phyloP scores from a whole-genome alignment of 2,888 invertebrate species.

The Rhamphomyia laevipes region DNA sequence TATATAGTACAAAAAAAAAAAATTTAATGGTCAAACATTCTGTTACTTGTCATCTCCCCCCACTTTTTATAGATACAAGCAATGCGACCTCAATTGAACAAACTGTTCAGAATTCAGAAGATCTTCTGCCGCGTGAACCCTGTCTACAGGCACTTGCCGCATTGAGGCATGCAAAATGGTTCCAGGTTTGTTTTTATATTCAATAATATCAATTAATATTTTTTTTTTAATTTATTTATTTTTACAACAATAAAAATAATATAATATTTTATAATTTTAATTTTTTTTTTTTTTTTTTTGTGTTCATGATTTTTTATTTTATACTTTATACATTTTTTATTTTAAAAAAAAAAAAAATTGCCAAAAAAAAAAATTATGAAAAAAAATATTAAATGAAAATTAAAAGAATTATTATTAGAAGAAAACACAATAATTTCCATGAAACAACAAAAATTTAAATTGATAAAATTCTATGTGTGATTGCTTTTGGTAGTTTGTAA shows the following conservation, averaged over 20 bases:
- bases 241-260: conserved; percentile 16
- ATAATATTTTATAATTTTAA: conserved; percentile 8
- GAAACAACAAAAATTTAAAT: no score
- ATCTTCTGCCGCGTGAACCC: conserved; percentile 97
- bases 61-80: conserved; percentile 41
- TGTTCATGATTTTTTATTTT: neutral
- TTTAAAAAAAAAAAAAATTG: neutral
- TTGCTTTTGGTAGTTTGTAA: no score
- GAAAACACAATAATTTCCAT: no score
- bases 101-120: conserved; percentile 45
- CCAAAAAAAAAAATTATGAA: no score
- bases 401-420: no score
- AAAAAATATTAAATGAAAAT: no score
- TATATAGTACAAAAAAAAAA: neutral
- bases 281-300: conserved; percentile 9
- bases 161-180: conserved; percentile 99
- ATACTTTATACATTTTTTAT: neutral
- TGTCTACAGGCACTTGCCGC: conserved; percentile 99
- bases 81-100: conserved; percentile 61
- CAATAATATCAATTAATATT: conserved; percentile 9
- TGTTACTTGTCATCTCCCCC: conserved; percentile 40
- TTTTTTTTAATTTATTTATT: conserved; percentile 19
- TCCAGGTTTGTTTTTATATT: conserved; percentile 67
- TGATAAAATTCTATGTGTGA: no score
- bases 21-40: conserved; percentile 62